Evolutionary conservation across 1,140 invertebrate species (phyloP), one percentile per base, ranked within the genome.

Genomic region (Phenacoccus solenopsis): DNA sequence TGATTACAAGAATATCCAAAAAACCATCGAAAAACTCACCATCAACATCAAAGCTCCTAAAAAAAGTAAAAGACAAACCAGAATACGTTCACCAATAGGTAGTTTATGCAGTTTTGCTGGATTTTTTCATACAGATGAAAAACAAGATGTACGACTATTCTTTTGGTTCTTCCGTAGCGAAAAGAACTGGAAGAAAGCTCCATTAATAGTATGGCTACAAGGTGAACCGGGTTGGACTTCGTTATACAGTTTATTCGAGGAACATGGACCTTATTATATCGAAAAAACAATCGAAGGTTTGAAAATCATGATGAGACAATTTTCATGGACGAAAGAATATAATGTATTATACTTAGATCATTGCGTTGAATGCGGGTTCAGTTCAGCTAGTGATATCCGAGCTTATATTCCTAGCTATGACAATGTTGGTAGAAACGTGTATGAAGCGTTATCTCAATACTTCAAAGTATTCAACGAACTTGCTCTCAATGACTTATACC

Each of bases 161-260:
- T 93, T 93, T 78, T 94, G 91, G 91, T 93, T 90, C 75, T 93
- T 93, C 76, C 90, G 90, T 0, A 86, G 89, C 0, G 78, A 78
- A 3, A n/a, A 27, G 7, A 32, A 73, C 27, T 25, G 35, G 57
- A 78, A 69, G 1, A 32, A 76, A 13, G 78, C 79, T 32, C 75
- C 76, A 2, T 84, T 93, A 72, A 79, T 93, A 13, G 77, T 94
- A 13, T 95, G 92, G 92, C 82, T 94, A 0, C 90, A 94, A 81
- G 92, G 90, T 61, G 85, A 89, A 9, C 93, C 92, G 0, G 92
- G 93, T 0, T 85, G 86, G 3, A 85, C 87, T 0, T 92, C 90
- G 0, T 77, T 94, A 24, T 90, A 86, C 75, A 91, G 90, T 0
- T 78, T 94, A 0, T 94, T 94, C 74, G 81, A 84, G 0, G 90